A percentile compares a stretch with the other conserved stretches of the same genome.
These are phyloP conservation scores for Garra rufa DNA, from an alignment of 2,113 vertebrate genomes.

Conservation along the genomic window DNA sequence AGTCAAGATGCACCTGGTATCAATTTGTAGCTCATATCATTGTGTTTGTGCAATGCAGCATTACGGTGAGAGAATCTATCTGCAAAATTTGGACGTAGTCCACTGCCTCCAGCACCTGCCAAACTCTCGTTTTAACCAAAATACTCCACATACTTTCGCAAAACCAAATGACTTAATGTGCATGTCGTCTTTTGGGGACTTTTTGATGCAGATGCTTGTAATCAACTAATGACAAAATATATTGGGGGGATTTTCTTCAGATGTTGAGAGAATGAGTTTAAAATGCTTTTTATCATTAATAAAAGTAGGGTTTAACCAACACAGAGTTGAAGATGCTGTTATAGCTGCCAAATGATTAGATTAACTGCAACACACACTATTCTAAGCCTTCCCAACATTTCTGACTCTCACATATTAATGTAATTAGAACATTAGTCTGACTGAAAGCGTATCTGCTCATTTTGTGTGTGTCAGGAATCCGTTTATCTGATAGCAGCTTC, in stretches of 20 bases:
- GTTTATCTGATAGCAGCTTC: conserved; percentile 74
- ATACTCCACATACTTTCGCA: neutral
- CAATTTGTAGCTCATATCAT: conserved; percentile 66
- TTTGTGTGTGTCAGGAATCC: conserved; percentile 69
- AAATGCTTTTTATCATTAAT: no score
- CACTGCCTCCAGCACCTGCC: conserved; percentile 55
- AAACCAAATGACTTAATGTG: neutral
- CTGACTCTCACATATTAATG: neutral
- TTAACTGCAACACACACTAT: neutral
- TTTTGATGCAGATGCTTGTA: neutral
- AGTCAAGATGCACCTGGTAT: conserved; percentile 70
- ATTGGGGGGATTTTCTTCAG: neutral
- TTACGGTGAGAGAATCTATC: conserved; percentile 45
- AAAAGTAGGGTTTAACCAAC: no score
- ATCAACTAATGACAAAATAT: neutral
- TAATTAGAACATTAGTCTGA: conserved; percentile 45
- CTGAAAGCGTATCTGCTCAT: conserved; percentile 67
- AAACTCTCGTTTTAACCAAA: conserved; percentile 12
- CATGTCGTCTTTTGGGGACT: neutral
- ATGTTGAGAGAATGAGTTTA: neutral
- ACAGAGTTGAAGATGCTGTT: neutral
- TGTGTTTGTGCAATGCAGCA: conserved; percentile 65
- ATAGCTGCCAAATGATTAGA: neutral
- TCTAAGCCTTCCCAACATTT: neutral
- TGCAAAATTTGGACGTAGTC: conserved; percentile 55